phyloP scores from a whole-genome alignment of 1,140 invertebrate genomes.

The Ephestia elutella region DNA sequence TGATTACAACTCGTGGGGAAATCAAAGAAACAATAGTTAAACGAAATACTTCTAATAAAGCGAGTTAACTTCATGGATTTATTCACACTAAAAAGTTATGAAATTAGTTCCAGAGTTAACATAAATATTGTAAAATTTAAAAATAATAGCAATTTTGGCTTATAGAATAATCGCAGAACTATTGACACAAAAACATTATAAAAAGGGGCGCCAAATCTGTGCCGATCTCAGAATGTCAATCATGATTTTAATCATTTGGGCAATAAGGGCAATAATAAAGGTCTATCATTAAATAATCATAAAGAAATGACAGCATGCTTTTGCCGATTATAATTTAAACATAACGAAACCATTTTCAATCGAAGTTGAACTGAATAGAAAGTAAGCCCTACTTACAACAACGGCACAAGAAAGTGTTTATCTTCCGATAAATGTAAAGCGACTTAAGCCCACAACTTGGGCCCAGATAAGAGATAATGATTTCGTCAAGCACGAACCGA shows the following conservation, averaged over 20 bases:
- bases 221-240: too few species aligned
- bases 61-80: too few species aligned
- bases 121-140: too few species aligned
- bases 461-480: conserved; percentile 16
- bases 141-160: too few species aligned
- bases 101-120: too few species aligned
- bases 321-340: background rate
- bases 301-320: background rate
- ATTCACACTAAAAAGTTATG: too few species aligned
- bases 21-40: background rate
- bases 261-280: too few species aligned
- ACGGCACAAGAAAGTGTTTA: conserved; percentile 21
- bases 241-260: too few species aligned
- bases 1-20: background rate
- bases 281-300: background rate
- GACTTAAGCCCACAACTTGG: conserved; percentile 7
- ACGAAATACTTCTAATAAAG: too few species aligned
- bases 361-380: conserved; percentile 19
- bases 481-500: conserved; percentile 12
- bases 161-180: too few species aligned
- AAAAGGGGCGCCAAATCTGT: too few species aligned
- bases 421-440: conserved; percentile 22
- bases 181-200: too few species aligned
- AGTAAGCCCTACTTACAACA: conserved; percentile 21
- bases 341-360: background rate